A percentile compares a stretch with the other conserved stretches of the same genome.
Conservation (phyloP, 2,113 vertebrate genomes). For the Crotalus tigris region DNA sequence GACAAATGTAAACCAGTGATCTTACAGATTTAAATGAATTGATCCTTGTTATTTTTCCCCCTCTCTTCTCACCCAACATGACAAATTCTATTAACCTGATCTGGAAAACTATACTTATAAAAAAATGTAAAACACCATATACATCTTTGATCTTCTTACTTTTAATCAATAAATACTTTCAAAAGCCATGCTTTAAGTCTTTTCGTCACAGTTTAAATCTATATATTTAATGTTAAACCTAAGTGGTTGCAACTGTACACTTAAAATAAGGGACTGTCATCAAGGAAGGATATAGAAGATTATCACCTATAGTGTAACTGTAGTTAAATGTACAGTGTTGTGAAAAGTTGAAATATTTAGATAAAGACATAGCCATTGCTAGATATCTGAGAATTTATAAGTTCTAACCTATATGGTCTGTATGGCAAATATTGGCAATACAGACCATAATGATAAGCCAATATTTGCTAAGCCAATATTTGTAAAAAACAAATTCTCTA, state of each 20-base stretch:
- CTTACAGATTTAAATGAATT: slow-evolving; percentile 40
- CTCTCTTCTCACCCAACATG: slow-evolving; percentile 17
- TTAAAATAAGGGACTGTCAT: not conserved
- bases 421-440: not conserved
- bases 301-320: not conserved
- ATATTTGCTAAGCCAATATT: not conserved
- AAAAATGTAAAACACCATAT: not conserved
- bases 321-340: not conserved
- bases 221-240: not conserved
- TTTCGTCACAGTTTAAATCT: slow-evolving; percentile 5
- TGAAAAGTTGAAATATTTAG: not conserved
- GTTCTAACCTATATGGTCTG: not conserved
- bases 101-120: slow-evolving; percentile 32
- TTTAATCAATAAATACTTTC: slow-evolving; percentile 50
- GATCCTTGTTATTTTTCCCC: slow-evolving; percentile 36
- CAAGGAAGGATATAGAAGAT: fast-evolving
- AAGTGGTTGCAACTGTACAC: not conserved
- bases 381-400: too few relatives aligned
- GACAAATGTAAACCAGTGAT: slow-evolving; percentile 5
- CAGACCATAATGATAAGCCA: not conserved
- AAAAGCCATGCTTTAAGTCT: not conserved
- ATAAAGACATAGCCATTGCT: not conserved
- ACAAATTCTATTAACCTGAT: slow-evolving; percentile 24
- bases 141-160: slow-evolving; percentile 39
- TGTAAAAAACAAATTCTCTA: too few relatives aligned